These are phyloP conservation scores for Bucco capensis DNA, from an alignment of 2,113 vertebrate species.

Conservation along the genomic window DNA sequence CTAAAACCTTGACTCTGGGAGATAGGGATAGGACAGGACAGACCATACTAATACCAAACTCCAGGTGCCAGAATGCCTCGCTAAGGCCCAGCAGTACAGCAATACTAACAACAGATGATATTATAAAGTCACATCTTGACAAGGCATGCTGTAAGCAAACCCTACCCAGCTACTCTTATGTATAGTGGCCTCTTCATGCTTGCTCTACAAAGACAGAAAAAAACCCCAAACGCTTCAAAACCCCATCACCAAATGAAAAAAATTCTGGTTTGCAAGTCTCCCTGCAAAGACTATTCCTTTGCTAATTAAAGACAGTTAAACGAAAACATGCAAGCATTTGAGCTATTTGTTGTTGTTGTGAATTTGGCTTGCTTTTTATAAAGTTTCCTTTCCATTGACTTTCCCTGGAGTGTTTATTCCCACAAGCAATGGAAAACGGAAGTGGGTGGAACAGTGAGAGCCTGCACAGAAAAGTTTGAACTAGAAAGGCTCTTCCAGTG, in stretches of 20 bases:
- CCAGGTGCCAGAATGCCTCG: neutral
- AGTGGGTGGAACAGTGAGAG: neutral
- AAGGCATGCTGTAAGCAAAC: neutral
- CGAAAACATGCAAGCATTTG: slow-evolving; percentile 30
- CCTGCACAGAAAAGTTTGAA: neutral
- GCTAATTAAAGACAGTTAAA: slow-evolving; percentile 56
- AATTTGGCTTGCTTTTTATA: slow-evolving; percentile 40
- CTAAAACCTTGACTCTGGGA: neutral
- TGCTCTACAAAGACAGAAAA: slow-evolving; percentile 2
- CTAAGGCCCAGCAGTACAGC: neutral
- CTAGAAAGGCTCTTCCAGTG: neutral
- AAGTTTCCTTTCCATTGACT: slow-evolving; percentile 53
- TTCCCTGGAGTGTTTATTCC: slow-evolving; percentile 36
- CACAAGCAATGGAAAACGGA: slow-evolving; percentile 43
- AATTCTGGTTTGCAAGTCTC: slow-evolving; percentile 31
- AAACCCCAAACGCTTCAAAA: neutral
- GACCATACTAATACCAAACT: neutral
- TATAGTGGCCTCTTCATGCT: neutral
- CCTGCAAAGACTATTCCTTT: slow-evolving; percentile 50
- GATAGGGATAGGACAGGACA: neutral
- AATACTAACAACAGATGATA: neutral
- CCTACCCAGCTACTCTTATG: neutral
- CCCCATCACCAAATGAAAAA: slow-evolving; percentile 18
- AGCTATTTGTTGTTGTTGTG: slow-evolving; percentile 32
- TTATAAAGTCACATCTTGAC: neutral